Percentiles rank a stretch among this genome's conserved stretches.
phyloP scores from a whole-genome alignment of 2,797 vertebrate genomes.

The Pseudopleuronectes americanus region DNA sequence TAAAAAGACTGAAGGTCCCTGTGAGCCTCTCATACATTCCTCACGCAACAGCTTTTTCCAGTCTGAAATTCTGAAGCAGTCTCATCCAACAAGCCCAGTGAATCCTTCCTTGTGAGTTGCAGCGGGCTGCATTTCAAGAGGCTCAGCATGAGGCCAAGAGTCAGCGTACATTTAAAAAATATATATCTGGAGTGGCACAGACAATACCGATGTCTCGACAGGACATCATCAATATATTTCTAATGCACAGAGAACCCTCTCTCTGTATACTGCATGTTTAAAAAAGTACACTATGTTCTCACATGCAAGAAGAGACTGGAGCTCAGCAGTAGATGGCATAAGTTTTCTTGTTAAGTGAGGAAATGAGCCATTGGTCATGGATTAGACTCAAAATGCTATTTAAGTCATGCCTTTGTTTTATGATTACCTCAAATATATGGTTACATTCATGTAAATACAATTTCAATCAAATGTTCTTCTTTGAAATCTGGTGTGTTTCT shows the following conservation, averaged over 20 bases:
- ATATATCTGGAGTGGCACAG: not conserved
- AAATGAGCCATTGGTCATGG: conserved; percentile 1
- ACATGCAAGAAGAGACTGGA: conserved; percentile 36
- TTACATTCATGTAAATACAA: conserved; percentile 2
- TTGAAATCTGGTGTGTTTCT: not conserved
- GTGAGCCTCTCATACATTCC: not conserved
- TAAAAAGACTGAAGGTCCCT: not conserved
- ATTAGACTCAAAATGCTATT: not conserved
- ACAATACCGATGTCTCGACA: not conserved
- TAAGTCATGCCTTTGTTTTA: not conserved
- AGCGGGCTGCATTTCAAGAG: conserved; percentile 6
- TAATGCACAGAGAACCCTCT: not conserved
- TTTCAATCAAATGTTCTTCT: not conserved
- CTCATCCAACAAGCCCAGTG: not conserved
- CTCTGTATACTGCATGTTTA: not conserved
- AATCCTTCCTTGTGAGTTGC: not conserved
- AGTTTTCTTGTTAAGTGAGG: not conserved
- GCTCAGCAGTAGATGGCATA: conserved; percentile 38
- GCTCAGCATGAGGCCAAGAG: not conserved
- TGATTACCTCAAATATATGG: not conserved
- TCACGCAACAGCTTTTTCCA: conserved; percentile 45
- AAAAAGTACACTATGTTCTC: conserved; percentile 48
- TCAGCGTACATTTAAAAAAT: not conserved
- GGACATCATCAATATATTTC: not conserved
- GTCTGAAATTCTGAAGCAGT: conserved; percentile 30